Conservation (phyloP, 2,113 vertebrate genomes). For the Cinclus mexicanus region DNA sequence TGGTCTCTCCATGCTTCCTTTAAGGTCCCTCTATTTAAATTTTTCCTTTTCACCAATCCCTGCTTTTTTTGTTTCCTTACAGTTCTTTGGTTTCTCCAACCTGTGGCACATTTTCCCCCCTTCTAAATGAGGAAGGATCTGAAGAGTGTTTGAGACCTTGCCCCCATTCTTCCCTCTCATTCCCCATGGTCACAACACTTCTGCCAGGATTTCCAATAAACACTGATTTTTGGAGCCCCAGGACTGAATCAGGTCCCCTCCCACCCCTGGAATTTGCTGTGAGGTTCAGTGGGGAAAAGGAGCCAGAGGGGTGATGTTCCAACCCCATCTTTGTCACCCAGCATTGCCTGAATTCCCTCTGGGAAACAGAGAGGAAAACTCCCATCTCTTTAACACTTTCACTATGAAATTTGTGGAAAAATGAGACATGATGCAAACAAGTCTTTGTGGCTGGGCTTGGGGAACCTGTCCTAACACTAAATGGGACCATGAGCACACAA, state of each 20-base stretch:
- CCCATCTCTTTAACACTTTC: background rate
- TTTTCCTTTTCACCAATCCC: background rate
- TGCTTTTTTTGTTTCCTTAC: background rate
- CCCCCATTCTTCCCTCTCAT: background rate
- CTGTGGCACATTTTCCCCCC: background rate
- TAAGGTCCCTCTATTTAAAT: background rate
- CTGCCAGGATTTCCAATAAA: background rate
- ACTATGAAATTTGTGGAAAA: background rate
- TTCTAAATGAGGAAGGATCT: background rate
- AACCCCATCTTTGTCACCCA: background rate
- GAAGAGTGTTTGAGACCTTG: background rate
- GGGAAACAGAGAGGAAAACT: background rate
- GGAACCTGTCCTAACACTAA: background rate
- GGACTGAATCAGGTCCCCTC: background rate
- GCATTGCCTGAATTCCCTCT: background rate
- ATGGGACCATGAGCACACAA: background rate
- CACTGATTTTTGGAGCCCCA: background rate
- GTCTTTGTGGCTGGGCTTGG: background rate
- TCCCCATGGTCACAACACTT: background rate
- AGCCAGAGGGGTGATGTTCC: background rate
- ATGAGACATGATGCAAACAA: accelerated
- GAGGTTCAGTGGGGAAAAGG: background rate
- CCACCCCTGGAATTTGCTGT: background rate
- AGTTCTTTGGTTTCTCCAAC: background rate
- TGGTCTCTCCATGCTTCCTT: background rate